Percentiles rank a stretch among this genome's conserved stretches.
Conservation (phyloP, 2,797 vertebrate species). For the Phrynocephalus forsythii region DNA sequence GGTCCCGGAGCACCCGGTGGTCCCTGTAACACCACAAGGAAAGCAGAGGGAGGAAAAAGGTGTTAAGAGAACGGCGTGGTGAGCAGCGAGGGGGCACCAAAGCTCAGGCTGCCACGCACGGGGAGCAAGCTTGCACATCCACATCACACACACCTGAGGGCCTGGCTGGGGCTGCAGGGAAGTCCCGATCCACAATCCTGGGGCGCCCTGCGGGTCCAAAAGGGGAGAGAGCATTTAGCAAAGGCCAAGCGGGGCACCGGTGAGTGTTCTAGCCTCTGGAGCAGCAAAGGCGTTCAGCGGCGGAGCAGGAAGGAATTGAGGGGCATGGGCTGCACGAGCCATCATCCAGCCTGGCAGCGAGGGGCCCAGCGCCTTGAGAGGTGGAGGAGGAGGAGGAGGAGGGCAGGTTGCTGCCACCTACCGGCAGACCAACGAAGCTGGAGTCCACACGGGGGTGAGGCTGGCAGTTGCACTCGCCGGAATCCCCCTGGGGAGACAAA, state of each 20-base stretch:
- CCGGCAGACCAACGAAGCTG: constrained; percentile 84
- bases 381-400: not conserved
- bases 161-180: constrained; percentile 88
- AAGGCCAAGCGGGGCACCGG: constrained; percentile 29
- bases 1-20: constrained; percentile 91
- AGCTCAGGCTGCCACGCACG: not conserved
- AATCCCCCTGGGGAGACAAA: constrained; percentile 83
- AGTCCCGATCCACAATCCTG: constrained; percentile 83
- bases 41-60: not conserved
- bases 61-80: not conserved
- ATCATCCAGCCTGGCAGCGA: constrained; percentile 31
- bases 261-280: not conserved
- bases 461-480: constrained; percentile 88
- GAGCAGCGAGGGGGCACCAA: not conserved
- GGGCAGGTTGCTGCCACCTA: constrained; percentile 76
- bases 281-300: constrained; percentile 31
- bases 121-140: constrained; percentile 25
- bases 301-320: constrained; percentile 24
- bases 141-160: constrained; percentile 87
- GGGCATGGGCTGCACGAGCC: constrained; percentile 43
- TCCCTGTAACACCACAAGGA: constrained; percentile 80
- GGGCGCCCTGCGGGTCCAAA: constrained; percentile 87
- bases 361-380: not conserved
- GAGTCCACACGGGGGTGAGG: constrained; percentile 71
- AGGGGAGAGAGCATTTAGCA: constrained; percentile 60